These are phyloP conservation scores for Sinhomidia bicolor DNA, from an alignment of 2,888 invertebrate genomes.

Conservation along the genomic window DNA sequence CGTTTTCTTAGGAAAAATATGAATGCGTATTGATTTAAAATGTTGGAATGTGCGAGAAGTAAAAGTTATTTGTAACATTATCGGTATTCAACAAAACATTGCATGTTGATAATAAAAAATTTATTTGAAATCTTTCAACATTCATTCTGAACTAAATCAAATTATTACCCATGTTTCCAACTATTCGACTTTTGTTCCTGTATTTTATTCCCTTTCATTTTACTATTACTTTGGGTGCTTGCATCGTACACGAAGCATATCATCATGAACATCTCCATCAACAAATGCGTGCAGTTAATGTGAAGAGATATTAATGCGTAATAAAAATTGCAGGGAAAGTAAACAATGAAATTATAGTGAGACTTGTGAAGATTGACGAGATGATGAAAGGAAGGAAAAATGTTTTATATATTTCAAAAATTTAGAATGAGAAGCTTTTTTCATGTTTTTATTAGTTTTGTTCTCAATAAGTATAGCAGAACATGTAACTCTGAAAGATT, in stretches of 20 bases:
- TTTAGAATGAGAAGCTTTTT: not conserved
- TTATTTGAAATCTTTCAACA: slow-evolving; percentile 8
- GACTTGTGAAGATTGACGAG: not conserved
- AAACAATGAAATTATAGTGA: slow-evolving; percentile 36
- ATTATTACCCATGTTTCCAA: not conserved
- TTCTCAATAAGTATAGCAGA: not conserved
- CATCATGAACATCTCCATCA: slow-evolving; percentile 43
- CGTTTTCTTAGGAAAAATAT: slow-evolving; percentile 2
- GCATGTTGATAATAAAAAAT: not conserved
- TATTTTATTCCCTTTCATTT: too few relatives aligned
- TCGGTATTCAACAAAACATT: not conserved
- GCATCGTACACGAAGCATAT: not conserved
- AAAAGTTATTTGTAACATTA: not conserved
- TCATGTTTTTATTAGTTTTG: not conserved
- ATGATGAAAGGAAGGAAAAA: slow-evolving; percentile 2
- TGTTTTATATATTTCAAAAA: not conserved
- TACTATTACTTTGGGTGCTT: too few relatives aligned
- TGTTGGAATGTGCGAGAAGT: not conserved
- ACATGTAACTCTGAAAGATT: not conserved
- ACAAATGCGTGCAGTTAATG: slow-evolving; percentile 27
- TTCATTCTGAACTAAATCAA: not conserved
- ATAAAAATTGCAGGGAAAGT: slow-evolving; percentile 29
- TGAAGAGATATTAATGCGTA: not conserved
- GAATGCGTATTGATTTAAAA: slow-evolving; percentile 25
- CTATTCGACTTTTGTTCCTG: not conserved